Evolutionary conservation across 2,113 vertebrate species (phyloP).

Genomic region (Apeltes quadracus): DNA sequence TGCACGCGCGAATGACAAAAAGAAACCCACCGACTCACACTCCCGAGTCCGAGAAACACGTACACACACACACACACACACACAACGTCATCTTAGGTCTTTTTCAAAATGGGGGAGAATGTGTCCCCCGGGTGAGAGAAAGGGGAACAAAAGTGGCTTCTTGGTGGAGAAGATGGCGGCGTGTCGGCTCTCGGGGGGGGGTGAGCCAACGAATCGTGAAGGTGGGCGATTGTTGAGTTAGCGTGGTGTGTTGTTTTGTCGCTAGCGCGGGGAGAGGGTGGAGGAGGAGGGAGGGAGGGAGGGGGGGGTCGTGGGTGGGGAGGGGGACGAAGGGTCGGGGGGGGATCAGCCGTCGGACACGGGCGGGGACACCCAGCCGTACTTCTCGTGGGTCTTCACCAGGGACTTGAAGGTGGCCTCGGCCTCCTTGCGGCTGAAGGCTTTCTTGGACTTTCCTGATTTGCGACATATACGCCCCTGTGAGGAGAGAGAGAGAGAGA

Average conservation of each 20-base stretch:
- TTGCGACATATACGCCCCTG: constrained; percentile 99
- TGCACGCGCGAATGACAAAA: constrained; percentile 36
- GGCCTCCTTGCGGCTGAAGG: constrained; percentile 99
- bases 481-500: constrained; percentile 9
- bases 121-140: constrained; percentile 38
- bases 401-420: constrained; percentile 99
- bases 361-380: constrained; percentile 97
- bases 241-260: too few relatives aligned
- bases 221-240: too few relatives aligned
- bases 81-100: constrained; percentile 50
- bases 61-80: constrained; percentile 28
- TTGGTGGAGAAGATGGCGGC: constrained; percentile 11
- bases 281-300: too few relatives aligned
- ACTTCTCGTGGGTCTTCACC: constrained; percentile 99
- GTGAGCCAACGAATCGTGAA: too few relatives aligned
- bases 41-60: constrained; percentile 3
- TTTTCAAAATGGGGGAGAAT: constrained; percentile 40
- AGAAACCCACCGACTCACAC: constrained; percentile 35
- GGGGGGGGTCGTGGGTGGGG: too few relatives aligned
- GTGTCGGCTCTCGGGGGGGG: too few relatives aligned
- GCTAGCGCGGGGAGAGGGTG: too few relatives aligned
- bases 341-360: constrained; percentile 94
- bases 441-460: constrained; percentile 99
- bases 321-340: background rate
- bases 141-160: constrained; percentile 25